phyloP scores from a whole-genome alignment of 1,140 invertebrate genomes.

The Drosophila sucinea region DNA sequence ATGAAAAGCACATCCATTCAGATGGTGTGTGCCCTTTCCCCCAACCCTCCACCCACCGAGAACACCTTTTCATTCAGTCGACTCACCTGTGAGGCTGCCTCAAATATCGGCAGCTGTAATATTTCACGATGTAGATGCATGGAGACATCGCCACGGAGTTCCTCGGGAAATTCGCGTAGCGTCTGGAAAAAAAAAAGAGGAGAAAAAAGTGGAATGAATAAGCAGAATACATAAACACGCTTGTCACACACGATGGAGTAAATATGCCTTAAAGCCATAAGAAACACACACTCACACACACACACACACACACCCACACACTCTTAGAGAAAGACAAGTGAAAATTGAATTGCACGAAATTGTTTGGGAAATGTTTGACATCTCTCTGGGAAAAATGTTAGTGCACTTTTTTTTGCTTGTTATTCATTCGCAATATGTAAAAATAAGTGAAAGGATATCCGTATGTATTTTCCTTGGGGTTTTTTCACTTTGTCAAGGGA shows the following conservation, averaged over 20 bases:
- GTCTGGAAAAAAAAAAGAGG: slow-evolving; percentile 86
- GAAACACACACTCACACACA: slow-evolving; percentile 3
- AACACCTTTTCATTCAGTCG: not conserved
- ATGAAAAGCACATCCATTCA: slow-evolving; percentile 29
- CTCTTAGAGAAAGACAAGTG: slow-evolving; percentile 33
- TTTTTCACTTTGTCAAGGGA: slow-evolving; percentile 35
- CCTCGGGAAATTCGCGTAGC: slow-evolving; percentile 97
- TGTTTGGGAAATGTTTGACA: slow-evolving; percentile 62
- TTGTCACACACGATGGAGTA: slow-evolving; percentile 7
- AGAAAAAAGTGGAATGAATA: slow-evolving; percentile 18
- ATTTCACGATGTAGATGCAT: slow-evolving; percentile 98
- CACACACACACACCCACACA: not conserved
- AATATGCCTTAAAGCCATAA: slow-evolving; percentile 17
- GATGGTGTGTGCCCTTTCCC: not conserved
- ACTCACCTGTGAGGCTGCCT: slow-evolving; percentile 89
- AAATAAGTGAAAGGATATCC: slow-evolving; percentile 43
- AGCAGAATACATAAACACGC: slow-evolving; percentile 34
- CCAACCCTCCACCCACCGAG: not conserved
- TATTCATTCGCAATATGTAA: slow-evolving; percentile 44
- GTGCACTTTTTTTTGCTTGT: slow-evolving; percentile 38
- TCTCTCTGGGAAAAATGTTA: slow-evolving; percentile 33
- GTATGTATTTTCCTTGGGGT: slow-evolving; percentile 25
- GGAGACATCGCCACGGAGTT: slow-evolving; percentile 96
- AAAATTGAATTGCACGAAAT: slow-evolving; percentile 70
- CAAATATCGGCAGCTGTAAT: slow-evolving; percentile 96